Base-by-base conservation (phyloP, 53 echinoderm and acorn worm genomes). In the Pentamera pediparva region DNA sequence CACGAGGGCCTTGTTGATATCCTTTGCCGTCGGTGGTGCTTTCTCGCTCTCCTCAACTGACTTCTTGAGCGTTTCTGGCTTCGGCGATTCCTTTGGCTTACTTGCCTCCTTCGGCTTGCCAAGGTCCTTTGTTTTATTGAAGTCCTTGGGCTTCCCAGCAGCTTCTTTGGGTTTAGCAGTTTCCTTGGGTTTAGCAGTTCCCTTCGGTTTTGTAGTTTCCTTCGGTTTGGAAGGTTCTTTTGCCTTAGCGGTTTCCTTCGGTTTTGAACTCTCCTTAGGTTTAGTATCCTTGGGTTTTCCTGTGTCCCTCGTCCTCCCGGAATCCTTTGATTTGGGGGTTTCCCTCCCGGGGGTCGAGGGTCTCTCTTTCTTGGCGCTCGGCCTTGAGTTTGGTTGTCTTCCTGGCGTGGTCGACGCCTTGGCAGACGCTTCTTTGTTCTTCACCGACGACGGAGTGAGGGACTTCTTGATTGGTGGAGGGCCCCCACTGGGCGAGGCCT, bases 381-480 rank as follows among this genome's bases (percentile, higher is more conserved):
- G 40, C 76, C 60, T 76, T 24, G 76, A 15, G 2, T 56, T 33
- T 5, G 56, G 26, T 17, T 43, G 35, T 63, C 51, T 64, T 8
- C 39, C 52, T 15, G 77, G 49, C 12, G 78, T 78, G 19, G 78
- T 35, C 4, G 78, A 35, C 11, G 41, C 50, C 38, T 43, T 11
- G 3, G 82, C 34, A 51, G 51, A 49, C 40, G 61, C 59, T 75
- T 74, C 75, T 28, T 81, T 81, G 20, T 40, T 39, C 9, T 61
- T 20, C 1, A 53, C 17, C 35, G 75, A 51, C 51, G 89, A 67
- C 5, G 94, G 89, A 18, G 94, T 94, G 25, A 94, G 82, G 35
- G 94, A 70, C 57, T 90, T 94, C 81, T 94, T 94, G 85, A 94
- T 94, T 32, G 94, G 94, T 35, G 94, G 94, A 70, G 89, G 89